A percentile compares a stretch with the other conserved stretches of the same genome.
Evolutionary conservation across 1,140 invertebrate genomes (phyloP).

Genomic region (Leptopilina clavipes): DNA sequence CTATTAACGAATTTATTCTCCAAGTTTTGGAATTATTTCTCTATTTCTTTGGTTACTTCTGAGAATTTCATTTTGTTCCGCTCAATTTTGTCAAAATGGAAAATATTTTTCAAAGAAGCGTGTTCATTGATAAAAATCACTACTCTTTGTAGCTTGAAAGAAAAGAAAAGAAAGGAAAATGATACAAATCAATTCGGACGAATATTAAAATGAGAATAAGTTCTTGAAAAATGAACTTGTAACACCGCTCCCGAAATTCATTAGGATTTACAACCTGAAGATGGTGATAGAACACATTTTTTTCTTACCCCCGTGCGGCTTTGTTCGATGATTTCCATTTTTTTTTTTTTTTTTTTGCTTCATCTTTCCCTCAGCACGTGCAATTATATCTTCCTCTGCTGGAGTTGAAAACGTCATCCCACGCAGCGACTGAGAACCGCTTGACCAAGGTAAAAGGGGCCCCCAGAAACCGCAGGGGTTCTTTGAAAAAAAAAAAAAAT

Average conservation of each 20-base stretch:
- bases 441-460: constrained; percentile 30
- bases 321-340: constrained; percentile 15
- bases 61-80: no score
- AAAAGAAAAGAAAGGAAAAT: background rate
- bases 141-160: background rate
- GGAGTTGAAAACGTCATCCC: constrained; percentile 15
- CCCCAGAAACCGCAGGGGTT: constrained; percentile 26
- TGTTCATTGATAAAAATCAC: background rate
- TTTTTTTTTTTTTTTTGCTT: background rate
- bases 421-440: constrained; percentile 32
- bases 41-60: no score
- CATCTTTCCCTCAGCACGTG: constrained; percentile 11
- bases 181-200: background rate
- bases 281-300: background rate
- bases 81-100: no score
- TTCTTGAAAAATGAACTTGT: constrained; percentile 25
- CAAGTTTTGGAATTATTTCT: no score
- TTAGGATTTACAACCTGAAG: constrained; percentile 27
- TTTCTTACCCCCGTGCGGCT: constrained; percentile 21
- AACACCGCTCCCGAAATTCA: constrained; percentile 5
- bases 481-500: constrained; percentile 6
- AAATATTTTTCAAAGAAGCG: no score
- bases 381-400: constrained; percentile 20
- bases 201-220: background rate
- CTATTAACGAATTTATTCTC: no score